These are phyloP conservation scores for Danaus plexippus DNA, from an alignment of 1,140 invertebrate genomes.

Conservation along the genomic window DNA sequence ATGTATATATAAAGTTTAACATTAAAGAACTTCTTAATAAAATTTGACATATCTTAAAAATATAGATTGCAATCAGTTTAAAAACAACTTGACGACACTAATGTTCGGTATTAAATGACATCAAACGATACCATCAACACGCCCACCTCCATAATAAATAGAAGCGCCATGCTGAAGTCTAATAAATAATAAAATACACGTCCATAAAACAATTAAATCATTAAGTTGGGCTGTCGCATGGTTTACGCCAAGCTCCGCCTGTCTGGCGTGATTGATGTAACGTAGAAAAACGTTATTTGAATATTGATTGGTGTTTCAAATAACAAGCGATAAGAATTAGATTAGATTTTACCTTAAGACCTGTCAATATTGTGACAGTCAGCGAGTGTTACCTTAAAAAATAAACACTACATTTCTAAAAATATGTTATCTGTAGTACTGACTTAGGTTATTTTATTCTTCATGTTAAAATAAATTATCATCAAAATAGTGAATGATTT, in stretches of 20 bases:
- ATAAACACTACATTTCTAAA: no score
- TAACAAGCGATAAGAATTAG: conserved; percentile 2
- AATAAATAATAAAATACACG: conserved; percentile 25
- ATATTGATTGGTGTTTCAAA: conserved; percentile 23
- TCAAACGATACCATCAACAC: not conserved
- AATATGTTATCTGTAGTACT: no score
- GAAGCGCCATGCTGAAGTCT: not conserved
- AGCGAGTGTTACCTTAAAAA: no score
- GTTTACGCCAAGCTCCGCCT: conserved; percentile 49
- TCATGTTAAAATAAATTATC: no score
- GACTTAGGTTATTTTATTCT: no score
- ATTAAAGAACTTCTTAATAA: no score
- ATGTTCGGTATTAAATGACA: not conserved
- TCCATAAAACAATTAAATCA: conserved; percentile 34
- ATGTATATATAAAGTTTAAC: no score
- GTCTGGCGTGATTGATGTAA: conserved; percentile 42
- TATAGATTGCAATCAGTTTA: no score
- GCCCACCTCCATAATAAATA: conserved; percentile 8
- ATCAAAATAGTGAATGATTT: no score
- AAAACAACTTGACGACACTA: no score
- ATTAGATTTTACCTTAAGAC: not conserved
- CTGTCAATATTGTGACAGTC: no score
- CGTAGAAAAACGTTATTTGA: conserved; percentile 21
- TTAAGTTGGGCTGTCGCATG: conserved; percentile 34
- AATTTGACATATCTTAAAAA: not conserved